A percentile compares a stretch with the other conserved stretches of the same genome.
These are phyloP conservation scores for Aphidius colemani DNA, from an alignment of 2,888 invertebrate genomes.

Conservation along the genomic window DNA sequence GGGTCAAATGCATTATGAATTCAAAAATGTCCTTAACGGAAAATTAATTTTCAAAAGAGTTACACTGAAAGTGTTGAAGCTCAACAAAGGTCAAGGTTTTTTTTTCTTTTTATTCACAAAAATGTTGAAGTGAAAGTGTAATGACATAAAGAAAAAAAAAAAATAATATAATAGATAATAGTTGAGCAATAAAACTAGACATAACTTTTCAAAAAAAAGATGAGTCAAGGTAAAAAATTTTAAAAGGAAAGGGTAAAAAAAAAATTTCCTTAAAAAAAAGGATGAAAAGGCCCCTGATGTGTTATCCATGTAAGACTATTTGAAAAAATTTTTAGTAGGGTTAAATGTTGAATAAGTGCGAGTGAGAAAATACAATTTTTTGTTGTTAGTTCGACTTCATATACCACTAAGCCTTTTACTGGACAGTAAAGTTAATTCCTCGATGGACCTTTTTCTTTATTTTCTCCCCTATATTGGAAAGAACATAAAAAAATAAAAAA, in stretches of 20 bases:
- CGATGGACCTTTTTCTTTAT: neutral
- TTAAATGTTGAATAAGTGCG: slow-evolving; percentile 14
- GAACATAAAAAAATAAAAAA: slow-evolving; percentile 3
- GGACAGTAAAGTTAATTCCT: slow-evolving; percentile 52
- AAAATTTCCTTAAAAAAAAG: slow-evolving; percentile 29
- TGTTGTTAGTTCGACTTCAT: slow-evolving; percentile 43
- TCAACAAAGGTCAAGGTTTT: too few relatives aligned
- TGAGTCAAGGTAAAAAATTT: slow-evolving; percentile 13
- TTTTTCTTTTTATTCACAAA: too few relatives aligned
- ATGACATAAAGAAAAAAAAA: slow-evolving; percentile 21
- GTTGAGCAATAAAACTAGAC: slow-evolving; percentile 2
- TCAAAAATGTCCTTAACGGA: too few relatives aligned
- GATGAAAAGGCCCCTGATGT: slow-evolving; percentile 7
- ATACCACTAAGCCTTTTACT: slow-evolving; percentile 53
- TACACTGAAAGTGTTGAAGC: too few relatives aligned
- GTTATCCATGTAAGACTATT: too few relatives aligned
- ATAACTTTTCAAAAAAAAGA: slow-evolving; percentile 7
- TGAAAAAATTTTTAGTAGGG: neutral
- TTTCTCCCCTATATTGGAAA: neutral
- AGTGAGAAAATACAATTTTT: slow-evolving; percentile 35
- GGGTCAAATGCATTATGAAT: too few relatives aligned
- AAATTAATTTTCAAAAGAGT: too few relatives aligned
- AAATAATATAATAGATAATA: neutral
- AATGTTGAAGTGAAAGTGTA: too few relatives aligned
- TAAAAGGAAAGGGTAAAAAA: slow-evolving; percentile 22